Evolutionary conservation across 2,113 vertebrate species (phyloP), one percentile per base, ranked within the genome.

Genomic region (Xiphophorus couchianus): DNA sequence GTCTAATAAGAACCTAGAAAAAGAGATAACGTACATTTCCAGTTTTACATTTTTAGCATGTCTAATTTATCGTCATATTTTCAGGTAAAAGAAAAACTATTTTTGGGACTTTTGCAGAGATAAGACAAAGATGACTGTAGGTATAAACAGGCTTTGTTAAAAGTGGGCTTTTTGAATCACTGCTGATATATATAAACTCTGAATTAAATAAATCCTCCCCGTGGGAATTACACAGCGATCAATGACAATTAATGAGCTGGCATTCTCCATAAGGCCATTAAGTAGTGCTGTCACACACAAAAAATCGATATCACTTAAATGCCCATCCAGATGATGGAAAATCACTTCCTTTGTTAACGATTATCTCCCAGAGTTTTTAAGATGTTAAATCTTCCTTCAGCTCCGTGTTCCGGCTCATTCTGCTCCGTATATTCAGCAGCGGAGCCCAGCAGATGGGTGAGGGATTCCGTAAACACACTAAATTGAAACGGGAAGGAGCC

Each of bases 291-390:
- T 74, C 44, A 37, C 64, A 69, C 62, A 66, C 27, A 72, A 25
- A 86, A 25, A 86, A 90, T 89, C 78, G 69, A 83, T 84, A 17
- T 54, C 25, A 35, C 33, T 3, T 39, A 68, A 72, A 76, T 63
- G 10, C 51, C 33, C 22, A 31, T 77, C 65, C 25, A 44, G 35
- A 69, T 4, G 0, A 70, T 14, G 33, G 68, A 58, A 68, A 76
- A 62, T 31, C 39, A 64, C 29, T 51, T 69, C 31, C 4, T 6
- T 76, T 69, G 25, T 63, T 61, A 66, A 79, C n/a, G 63, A 72
- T 28, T 62, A 22, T 71, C 76, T 62, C 39, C 30, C n/a, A 25
- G 61, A 51, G 61, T 22, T n/a, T 17, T 27, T 42, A 35, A 37
- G 25, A 70, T 79, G 62, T 71, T 67, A 71, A 63, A 48, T 82